phyloP scores from a whole-genome alignment of 2,113 vertebrate genomes.

The Haemorhous mexicanus region DNA sequence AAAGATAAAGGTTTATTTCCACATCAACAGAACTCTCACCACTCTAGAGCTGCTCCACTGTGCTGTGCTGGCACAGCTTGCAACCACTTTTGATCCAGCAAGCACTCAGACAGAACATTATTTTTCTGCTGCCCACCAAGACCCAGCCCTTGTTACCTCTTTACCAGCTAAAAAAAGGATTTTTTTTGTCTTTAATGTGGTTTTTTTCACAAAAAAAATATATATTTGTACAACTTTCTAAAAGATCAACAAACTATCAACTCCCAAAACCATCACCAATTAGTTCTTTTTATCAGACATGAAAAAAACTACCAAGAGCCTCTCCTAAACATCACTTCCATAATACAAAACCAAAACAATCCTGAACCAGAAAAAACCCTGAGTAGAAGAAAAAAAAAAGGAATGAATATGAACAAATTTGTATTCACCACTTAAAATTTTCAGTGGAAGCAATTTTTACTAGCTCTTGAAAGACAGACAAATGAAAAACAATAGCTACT shows the following conservation, averaged over 20 bases:
- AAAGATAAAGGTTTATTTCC: background rate
- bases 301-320: background rate
- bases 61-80: background rate
- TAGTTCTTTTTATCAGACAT: background rate
- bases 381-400: background rate
- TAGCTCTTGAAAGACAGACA: background rate
- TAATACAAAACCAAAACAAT: background rate
- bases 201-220: background rate
- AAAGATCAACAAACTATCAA: background rate
- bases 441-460: background rate
- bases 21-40: background rate
- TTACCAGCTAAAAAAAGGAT: background rate
- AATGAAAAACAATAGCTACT: background rate
- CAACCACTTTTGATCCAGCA: background rate
- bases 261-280: background rate
- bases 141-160: background rate
- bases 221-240: background rate
- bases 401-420: background rate
- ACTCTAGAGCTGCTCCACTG: background rate
- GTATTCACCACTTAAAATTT: background rate
- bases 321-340: background rate
- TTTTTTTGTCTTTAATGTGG: background rate
- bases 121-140: background rate
- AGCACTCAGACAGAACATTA: background rate
- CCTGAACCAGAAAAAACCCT: background rate